phyloP scores from a whole-genome alignment of 37 sponge, comb jelly and placozoan genomes.

The Mnemiopsis leidyi region DNA sequence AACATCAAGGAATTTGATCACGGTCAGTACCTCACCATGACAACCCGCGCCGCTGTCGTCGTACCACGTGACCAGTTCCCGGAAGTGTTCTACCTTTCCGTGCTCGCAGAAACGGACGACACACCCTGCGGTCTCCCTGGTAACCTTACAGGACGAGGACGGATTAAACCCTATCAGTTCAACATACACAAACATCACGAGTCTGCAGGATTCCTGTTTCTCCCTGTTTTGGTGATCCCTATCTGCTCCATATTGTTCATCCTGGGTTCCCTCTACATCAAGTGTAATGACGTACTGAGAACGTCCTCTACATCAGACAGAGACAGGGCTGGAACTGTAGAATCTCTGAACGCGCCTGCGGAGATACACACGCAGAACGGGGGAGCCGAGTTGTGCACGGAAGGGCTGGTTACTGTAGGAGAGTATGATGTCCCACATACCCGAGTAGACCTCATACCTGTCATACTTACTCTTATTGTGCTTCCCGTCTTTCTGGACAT shows the following conservation, averaged over 20 bases:
- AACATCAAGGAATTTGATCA: constrained; percentile 29
- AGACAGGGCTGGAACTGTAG: background rate
- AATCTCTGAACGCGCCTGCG: background rate
- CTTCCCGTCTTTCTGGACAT: constrained; percentile 49
- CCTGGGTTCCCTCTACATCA: constrained; percentile 21
- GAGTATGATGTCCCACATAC: constrained; percentile 35
- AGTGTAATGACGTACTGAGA: background rate
- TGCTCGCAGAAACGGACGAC: constrained; percentile 43
- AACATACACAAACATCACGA: constrained; percentile 41
- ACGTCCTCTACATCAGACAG: background rate
- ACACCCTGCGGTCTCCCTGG: constrained; percentile 38
- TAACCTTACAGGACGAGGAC: background rate
- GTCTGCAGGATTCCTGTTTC: constrained; percentile 41
- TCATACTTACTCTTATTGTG: constrained; percentile 24
- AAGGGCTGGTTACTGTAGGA: background rate
- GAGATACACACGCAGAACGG: background rate
- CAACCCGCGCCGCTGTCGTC: background rate
- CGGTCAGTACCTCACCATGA: constrained; percentile 42
- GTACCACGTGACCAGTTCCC: constrained; percentile 19
- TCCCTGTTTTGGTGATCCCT: constrained; percentile 28
- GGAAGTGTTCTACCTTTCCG: constrained; percentile 28
- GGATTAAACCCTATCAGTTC: background rate
- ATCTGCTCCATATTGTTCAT: constrained; percentile 31
- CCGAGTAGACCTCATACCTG: constrained; percentile 49
- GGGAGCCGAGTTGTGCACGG: background rate